Evolutionary conservation across 2,113 vertebrate species (phyloP), one percentile per base, ranked within the genome.

Genomic region (Kobus ellipsiprymnus): DNA sequence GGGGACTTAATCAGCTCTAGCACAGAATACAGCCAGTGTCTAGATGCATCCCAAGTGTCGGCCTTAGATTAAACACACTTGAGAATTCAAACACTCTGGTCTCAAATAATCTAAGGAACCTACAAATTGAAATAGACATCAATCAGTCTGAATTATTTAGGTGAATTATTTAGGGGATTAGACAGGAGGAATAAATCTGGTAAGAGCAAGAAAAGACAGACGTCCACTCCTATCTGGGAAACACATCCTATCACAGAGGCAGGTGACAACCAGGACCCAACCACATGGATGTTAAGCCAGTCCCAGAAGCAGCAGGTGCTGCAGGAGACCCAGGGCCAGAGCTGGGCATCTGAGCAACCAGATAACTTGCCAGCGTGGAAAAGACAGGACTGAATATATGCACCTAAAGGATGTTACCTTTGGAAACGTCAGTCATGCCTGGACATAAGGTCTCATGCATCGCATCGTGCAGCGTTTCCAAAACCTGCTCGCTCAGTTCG

Each of bases 401-500:
- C 40, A 36, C 71, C 4, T 12, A 9, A 62, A 14, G 0, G 0
- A 0, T 0, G 52, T 98, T 98, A 99, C 99, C 98, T 99, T 87
- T 99, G 16, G 98, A 25, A 44, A 92, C 1, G 0, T 99, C 99
- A 0, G 64, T 33, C 0, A 36, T 2, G 46, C 85, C 98, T 9
- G 94, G 98, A 94, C 99, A 99, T 7, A 99, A 33, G 59, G 98
- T 99, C 74, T 99, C 99, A 14, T 98, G 98, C 96, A 99, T 99
- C 13, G 99, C 99, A 0, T 99, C 99, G 4, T 99, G 99, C 95
- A 99, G 96, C 0, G 99, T 99, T 36, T 99, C 99, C 97, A 99
- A 95, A 62, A 99, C 99, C 93, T 99, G 99, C 95, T 99, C 99
- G 0, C 99, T 99, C 74, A 99, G 97, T 54, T 99, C 99, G 0